Conservation (phyloP, 2,888 invertebrate species). For the Diploptera punctata region DNA sequence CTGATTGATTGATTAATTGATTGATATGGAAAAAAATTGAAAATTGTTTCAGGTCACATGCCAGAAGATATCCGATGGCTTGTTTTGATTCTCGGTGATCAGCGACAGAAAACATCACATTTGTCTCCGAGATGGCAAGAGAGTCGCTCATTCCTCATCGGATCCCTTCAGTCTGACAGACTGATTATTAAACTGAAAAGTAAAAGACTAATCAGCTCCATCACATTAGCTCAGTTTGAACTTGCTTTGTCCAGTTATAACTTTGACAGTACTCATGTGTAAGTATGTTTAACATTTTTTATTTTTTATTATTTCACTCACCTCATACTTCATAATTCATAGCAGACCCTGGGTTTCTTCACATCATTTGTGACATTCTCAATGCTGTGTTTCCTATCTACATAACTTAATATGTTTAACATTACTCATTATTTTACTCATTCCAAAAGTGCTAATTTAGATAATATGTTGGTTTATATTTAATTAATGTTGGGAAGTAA, state of each 20-base stretch:
- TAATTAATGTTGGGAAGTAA: too few species aligned
- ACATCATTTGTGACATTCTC: too few species aligned
- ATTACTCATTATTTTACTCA: too few species aligned
- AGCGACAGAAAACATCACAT: slow-evolving; percentile 55
- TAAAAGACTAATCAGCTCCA: slow-evolving; percentile 58
- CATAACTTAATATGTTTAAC: not conserved
- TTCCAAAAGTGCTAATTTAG: too few species aligned
- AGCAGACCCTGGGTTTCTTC: too few species aligned
- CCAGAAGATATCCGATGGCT: slow-evolving; percentile 58
- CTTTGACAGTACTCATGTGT: slow-evolving; percentile 56
- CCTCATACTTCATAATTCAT: too few species aligned
- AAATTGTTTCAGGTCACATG: slow-evolving; percentile 44
- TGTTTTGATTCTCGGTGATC: slow-evolving; percentile 53
- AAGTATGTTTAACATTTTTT: slow-evolving; percentile 50
- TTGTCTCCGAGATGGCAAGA: slow-evolving; percentile 57
- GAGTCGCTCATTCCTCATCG: slow-evolving; percentile 59
- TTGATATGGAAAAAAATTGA: too few species aligned
- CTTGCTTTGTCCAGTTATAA: slow-evolving; percentile 56
- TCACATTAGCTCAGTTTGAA: slow-evolving; percentile 58
- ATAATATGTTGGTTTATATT: too few species aligned
- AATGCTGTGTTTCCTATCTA: too few species aligned
- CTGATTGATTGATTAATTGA: too few species aligned
- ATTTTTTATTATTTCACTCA: too few species aligned
- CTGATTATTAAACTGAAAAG: slow-evolving; percentile 58
- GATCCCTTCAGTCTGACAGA: slow-evolving; percentile 55